Base-by-base conservation (phyloP, 2,888 invertebrate genomes). In the Muschampia plurimacula region DNA sequence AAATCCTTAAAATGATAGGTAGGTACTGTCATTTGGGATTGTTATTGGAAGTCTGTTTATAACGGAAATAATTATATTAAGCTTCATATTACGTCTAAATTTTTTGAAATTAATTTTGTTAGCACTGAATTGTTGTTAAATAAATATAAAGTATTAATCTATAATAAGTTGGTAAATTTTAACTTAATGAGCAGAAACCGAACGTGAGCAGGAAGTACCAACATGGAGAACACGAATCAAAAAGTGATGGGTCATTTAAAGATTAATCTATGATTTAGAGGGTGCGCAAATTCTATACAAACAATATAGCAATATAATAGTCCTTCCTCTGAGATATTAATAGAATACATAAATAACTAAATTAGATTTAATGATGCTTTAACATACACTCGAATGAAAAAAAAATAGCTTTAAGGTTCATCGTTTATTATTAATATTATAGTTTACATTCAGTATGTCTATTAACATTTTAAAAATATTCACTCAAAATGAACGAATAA, bases 161-260 rank as follows among this genome's bases (percentile, higher is more conserved):
- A 0, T 57, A 28, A 28, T 5, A 12, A 12, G 8, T 57, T 57
- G 5, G 12, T 63, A 63, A 15, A 15, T 1, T 15, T 63, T 63
- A 22, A 44, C 9, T 44, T 3, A 13, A 3, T 28, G 13, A 46
- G 65, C 70, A 71, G 13, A 66, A 71, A n/a, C 70, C n/a, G 46
- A 71, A 71, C 70, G 70, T 5, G 12, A 10, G 15, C 70, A 65
- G 59, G 65, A 66, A 49, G 55, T 71, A 71, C 71, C 71, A 71
- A 71, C 71, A n/a, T 36, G 32, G 32, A 44, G 44, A 32, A 67
- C 28, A 44, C 6, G 28, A 66, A 59, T 10, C 12, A 32, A 44
- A 71, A 71, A 71, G 36, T 71, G 71, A 65, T 70, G n/a, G 64
- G 71, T 71, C 71, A 71, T 59, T 63, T 39, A 63, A n/a, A n/a